Conservation (phyloP, 2,113 vertebrate species). For the Bucco capensis region DNA sequence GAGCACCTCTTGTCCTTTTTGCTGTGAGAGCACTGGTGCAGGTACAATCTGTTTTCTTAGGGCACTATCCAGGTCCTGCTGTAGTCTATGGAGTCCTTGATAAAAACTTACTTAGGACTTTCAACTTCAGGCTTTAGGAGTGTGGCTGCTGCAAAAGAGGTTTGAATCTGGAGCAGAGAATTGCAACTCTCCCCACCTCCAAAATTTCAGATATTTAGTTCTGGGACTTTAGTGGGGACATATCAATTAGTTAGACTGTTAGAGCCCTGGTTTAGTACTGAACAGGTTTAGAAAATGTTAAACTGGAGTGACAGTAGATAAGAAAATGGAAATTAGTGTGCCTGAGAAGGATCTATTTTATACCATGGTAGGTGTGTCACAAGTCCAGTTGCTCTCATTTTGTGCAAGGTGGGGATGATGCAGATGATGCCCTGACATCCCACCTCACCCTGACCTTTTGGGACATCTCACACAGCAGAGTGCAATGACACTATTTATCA, state of each 20-base stretch:
- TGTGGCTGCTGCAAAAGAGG: background rate
- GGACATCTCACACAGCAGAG: background rate
- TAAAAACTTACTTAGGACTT: background rate
- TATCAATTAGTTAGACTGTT: background rate
- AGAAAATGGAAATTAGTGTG: background rate
- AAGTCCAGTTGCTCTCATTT: background rate
- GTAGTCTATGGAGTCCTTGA: background rate
- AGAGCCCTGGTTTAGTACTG: background rate
- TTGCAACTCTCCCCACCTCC: background rate
- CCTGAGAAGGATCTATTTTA: background rate
- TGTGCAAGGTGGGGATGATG: background rate
- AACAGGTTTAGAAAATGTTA: background rate
- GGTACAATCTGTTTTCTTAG: background rate
- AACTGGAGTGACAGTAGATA: background rate
- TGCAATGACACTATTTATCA: background rate
- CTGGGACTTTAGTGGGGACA: background rate
- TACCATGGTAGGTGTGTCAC: rapidly evolving
- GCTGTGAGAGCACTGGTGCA: background rate
- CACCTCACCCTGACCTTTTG: background rate
- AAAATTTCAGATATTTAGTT: background rate
- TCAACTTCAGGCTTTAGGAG: background rate
- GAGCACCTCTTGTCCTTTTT: background rate
- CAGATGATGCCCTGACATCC: background rate
- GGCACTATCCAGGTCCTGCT: background rate
- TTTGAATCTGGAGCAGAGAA: background rate